Evolutionary conservation across 1,140 invertebrate species (phyloP).

Genomic region (Palaemon carinicauda): DNA sequence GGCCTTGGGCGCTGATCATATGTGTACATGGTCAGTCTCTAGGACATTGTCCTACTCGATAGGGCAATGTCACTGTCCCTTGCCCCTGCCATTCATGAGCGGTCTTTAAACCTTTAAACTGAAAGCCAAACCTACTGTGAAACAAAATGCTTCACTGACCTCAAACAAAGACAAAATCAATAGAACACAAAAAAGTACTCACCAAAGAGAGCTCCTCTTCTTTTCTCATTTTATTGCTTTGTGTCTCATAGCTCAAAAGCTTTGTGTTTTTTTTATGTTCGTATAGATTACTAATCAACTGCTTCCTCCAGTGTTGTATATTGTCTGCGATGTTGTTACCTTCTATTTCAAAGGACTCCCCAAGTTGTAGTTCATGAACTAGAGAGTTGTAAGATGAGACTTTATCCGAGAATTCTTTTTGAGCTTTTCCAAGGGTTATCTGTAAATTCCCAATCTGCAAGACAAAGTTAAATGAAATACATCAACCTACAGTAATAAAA

Average conservation of each 20-base stretch:
- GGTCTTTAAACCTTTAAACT: no score
- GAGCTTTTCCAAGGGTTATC: not conserved
- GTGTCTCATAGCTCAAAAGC: not conserved
- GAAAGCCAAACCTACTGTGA: no score
- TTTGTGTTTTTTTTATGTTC: not conserved
- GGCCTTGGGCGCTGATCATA: no score
- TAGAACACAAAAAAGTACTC: not conserved
- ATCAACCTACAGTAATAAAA: no score
- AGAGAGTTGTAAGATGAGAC: not conserved
- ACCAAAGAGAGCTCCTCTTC: not conserved
- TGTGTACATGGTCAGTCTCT: no score
- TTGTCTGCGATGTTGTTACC: not conserved
- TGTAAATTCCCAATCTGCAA: not conserved
- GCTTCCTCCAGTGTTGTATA: not conserved
- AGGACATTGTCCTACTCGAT: no score
- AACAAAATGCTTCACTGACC: not conserved
- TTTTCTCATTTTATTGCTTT: not conserved
- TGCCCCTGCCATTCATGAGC: no score
- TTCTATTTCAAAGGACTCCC: not conserved
- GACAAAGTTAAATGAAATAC: no score
- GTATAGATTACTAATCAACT: not conserved
- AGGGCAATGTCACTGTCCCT: no score
- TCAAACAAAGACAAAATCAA: not conserved
- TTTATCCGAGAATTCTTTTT: not conserved
- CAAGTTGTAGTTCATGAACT: not conserved